A percentile compares a stretch with the other conserved stretches of the same genome.
Evolutionary conservation across 2,888 invertebrate genomes (phyloP).

Genomic region (Synanthedon tipuliformis): DNA sequence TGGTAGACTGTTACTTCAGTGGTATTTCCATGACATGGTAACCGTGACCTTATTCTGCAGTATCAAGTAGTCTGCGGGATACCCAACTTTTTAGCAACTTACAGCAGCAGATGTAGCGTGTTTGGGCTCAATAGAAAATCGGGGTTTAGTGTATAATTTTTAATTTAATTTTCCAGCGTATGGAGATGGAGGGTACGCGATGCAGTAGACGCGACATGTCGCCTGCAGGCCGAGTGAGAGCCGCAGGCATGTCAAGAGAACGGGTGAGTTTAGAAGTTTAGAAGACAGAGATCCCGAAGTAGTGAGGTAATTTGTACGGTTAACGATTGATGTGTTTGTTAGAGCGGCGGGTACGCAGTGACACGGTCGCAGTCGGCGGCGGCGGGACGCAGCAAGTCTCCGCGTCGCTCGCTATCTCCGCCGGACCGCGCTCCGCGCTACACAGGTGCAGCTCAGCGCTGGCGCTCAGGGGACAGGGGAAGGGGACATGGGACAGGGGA

Average conservation of each 20-base stretch:
- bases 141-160: background rate
- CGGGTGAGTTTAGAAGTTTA: slow-evolving; percentile 28
- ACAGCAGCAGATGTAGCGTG: too few relatives aligned
- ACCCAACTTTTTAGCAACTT: too few relatives aligned
- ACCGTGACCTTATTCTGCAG: too few relatives aligned
- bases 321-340: background rate
- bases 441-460: slow-evolving; percentile 58
- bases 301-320: background rate
- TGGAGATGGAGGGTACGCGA: slow-evolving; percentile 74
- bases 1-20: too few relatives aligned
- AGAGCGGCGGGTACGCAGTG: slow-evolving; percentile 56
- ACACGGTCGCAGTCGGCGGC: slow-evolving; percentile 91
- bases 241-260: slow-evolving; percentile 75
- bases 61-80: too few relatives aligned
- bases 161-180: slow-evolving; percentile 28
- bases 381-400: slow-evolving; percentile 79
- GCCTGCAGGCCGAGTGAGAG: slow-evolving; percentile 78
- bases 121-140: background rate
- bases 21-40: too few relatives aligned
- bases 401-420: slow-evolving; percentile 85
- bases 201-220: slow-evolving; percentile 88
- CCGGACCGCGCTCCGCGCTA: slow-evolving; percentile 75
- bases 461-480: slow-evolving; percentile 6
- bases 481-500: background rate
- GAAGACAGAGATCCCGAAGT: background rate